A percentile compares a stretch with the other conserved stretches of the same genome.
phyloP scores from a whole-genome alignment of 2,888 invertebrate genomes.

The Latheticus oryzae region DNA sequence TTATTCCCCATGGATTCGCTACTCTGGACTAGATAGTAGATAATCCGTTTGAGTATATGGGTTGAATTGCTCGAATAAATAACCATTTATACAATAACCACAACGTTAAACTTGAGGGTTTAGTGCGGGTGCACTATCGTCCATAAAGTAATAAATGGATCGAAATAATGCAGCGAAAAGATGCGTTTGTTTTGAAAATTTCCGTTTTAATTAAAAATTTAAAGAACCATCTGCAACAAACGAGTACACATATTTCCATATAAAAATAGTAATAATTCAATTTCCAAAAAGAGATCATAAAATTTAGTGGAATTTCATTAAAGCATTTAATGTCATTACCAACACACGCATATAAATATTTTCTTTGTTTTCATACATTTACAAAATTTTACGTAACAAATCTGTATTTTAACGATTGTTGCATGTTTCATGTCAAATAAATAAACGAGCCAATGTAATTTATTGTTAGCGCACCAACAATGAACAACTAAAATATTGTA shows the following conservation, averaged over 20 bases:
- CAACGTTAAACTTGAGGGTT: slow-evolving; percentile 11
- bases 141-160: background rate
- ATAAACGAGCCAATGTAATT: slow-evolving; percentile 14
- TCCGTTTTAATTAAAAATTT: too few species aligned
- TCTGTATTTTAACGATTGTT: slow-evolving; percentile 21
- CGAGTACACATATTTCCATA: background rate
- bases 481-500: slow-evolving; percentile 7
- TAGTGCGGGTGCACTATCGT: background rate
- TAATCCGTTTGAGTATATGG: slow-evolving; percentile 23
- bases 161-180: too few species aligned
- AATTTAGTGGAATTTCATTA: slow-evolving; percentile 8
- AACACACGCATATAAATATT: slow-evolving; percentile 20
- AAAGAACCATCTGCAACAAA: too few species aligned
- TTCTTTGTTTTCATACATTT: slow-evolving; percentile 19
- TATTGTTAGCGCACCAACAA: slow-evolving; percentile 4
- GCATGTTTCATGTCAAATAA: slow-evolving; percentile 16
- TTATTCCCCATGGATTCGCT: slow-evolving; percentile 15
- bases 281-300: slow-evolving; percentile 9
- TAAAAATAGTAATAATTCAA: slow-evolving; percentile 13
- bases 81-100: slow-evolving; percentile 15
- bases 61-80: slow-evolving; percentile 21
- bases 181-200: too few species aligned
- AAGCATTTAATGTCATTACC: slow-evolving; percentile 27
- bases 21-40: slow-evolving; percentile 15
- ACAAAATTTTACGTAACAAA: slow-evolving; percentile 19